Conservation (phyloP, 1,140 invertebrate species). For the Lordiphosa clarofinis region DNA sequence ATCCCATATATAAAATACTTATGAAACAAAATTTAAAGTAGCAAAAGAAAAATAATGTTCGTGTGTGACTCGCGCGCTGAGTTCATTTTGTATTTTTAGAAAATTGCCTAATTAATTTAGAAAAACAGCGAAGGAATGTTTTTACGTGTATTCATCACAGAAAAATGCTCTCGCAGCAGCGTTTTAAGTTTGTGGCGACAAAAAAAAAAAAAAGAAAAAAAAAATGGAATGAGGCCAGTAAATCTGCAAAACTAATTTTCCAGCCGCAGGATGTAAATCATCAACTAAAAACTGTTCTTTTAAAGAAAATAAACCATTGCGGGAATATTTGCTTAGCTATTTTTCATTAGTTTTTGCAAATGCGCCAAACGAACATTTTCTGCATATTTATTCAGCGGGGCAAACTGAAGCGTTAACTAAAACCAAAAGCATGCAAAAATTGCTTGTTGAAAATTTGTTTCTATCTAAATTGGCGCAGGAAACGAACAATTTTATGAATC, state of each 20-base stretch:
- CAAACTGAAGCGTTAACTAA: constrained; percentile 20
- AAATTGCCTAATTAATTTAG: constrained; percentile 78
- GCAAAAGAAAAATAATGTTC: constrained; percentile 35
- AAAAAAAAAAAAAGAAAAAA: not conserved
- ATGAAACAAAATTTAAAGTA: constrained; percentile 56
- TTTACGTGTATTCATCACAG: constrained; percentile 16
- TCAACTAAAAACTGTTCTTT: too few relatives aligned
- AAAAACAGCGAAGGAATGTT: constrained; percentile 51
- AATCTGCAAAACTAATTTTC: too few relatives aligned
- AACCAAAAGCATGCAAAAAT: constrained; percentile 36
- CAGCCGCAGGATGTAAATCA: too few relatives aligned
- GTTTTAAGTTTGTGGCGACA: not conserved
- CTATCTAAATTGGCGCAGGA: constrained; percentile 20
- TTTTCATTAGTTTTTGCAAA: constrained; percentile 36
- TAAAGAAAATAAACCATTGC: constrained; percentile 21
- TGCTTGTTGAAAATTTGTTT: constrained; percentile 12
- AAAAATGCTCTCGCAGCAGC: not conserved
- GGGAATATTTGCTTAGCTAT: constrained; percentile 5
- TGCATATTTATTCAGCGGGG: constrained; percentile 9
- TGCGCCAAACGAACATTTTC: constrained; percentile 45
- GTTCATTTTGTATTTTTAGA: constrained; percentile 73
- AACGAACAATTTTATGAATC: constrained; percentile 57
- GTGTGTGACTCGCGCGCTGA: constrained; percentile 58
- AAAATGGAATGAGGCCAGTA: not conserved
- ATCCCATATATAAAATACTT: constrained; percentile 30